Evolutionary conservation across 2,888 invertebrate genomes (phyloP).

Genomic region (Agrochola macilenta): DNA sequence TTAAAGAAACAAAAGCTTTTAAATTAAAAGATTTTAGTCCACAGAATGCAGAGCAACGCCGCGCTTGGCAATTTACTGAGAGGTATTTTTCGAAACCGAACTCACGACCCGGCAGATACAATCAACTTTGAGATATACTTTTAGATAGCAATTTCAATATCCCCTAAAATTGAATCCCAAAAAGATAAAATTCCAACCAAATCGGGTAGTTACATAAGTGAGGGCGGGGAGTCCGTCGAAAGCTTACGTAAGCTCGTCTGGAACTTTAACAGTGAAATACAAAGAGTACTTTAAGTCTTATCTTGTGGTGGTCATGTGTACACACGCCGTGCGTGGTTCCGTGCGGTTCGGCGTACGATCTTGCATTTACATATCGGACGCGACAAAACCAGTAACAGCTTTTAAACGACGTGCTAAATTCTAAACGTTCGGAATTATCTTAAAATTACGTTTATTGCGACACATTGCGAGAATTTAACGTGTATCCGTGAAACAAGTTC

Average conservation of each 20-base stretch:
- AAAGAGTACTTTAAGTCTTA: conserved; percentile 71
- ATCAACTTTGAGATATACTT: conserved; percentile 62
- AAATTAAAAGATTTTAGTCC: conserved; percentile 35
- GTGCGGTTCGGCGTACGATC: conserved; percentile 15
- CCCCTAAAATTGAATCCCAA: conserved; percentile 75
- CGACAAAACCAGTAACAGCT: conserved; percentile 51
- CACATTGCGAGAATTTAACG: conserved; percentile 39
- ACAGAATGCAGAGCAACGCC: conserved; percentile 26
- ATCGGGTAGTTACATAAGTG: conserved; percentile 87
- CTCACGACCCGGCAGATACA: conserved; percentile 40
- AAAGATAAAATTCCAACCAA: conserved; percentile 77
- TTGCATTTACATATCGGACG: conserved; percentile 66
- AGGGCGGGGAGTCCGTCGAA: conserved; percentile 79
- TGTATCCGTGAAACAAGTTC: conserved; percentile 9
- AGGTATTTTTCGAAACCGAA: conserved; percentile 32
- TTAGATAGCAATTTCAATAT: conserved; percentile 73
- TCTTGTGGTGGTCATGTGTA: conserved; percentile 37
- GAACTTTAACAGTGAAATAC: conserved; percentile 69
- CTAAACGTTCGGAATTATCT: conserved; percentile 62
- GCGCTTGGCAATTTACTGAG: conserved; percentile 24
- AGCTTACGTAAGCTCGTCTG: conserved; percentile 87
- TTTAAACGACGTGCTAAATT: conserved; percentile 60
- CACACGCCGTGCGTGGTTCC: conserved; percentile 18
- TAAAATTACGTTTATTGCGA: conserved; percentile 63
- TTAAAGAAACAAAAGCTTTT: conserved; percentile 63